Evolutionary conservation across 1,140 invertebrate genomes (phyloP).

Genomic region (Drosophila navojoa): DNA sequence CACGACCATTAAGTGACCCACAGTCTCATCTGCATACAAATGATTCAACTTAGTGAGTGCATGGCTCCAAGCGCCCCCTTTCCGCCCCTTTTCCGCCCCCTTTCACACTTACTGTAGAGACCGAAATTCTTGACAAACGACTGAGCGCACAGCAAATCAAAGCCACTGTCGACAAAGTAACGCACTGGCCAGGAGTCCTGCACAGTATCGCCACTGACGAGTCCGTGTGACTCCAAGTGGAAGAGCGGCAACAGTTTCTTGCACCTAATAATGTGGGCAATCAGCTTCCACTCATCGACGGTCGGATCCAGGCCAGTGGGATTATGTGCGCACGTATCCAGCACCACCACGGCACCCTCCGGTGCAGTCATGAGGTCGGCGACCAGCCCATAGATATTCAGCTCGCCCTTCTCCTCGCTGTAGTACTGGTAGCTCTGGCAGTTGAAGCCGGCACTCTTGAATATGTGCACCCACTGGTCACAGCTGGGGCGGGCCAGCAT

Average conservation of each 20-base stretch:
- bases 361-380: slow-evolving; percentile 93
- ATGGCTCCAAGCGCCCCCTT: background rate
- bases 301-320: slow-evolving; percentile 97
- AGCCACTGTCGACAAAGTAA: slow-evolving; percentile 91
- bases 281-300: slow-evolving; percentile 91
- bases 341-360: slow-evolving; percentile 93
- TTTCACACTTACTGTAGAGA: slow-evolving; percentile 95
- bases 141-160: slow-evolving; percentile 96
- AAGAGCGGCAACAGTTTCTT: slow-evolving; percentile 93
- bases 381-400: slow-evolving; percentile 93
- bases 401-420: slow-evolving; percentile 88
- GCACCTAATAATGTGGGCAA: slow-evolving; percentile 90
- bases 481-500: slow-evolving; percentile 97
- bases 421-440: slow-evolving; percentile 96
- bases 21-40: slow-evolving; percentile 63
- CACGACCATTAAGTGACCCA: slow-evolving; percentile 94
- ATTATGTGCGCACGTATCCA: slow-evolving; percentile 98
- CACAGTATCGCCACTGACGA: slow-evolving; percentile 96
- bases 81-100: too few species aligned
- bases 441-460: slow-evolving; percentile 93
- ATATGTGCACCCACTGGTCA: slow-evolving; percentile 97
- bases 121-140: slow-evolving; percentile 99
- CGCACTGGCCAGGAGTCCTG: slow-evolving; percentile 95
- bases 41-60: background rate
- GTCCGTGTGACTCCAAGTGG: slow-evolving; percentile 98